These are phyloP conservation scores for Circaetus cinerascens DNA, from an alignment of 2,113 vertebrate species.

Conservation along the genomic window DNA sequence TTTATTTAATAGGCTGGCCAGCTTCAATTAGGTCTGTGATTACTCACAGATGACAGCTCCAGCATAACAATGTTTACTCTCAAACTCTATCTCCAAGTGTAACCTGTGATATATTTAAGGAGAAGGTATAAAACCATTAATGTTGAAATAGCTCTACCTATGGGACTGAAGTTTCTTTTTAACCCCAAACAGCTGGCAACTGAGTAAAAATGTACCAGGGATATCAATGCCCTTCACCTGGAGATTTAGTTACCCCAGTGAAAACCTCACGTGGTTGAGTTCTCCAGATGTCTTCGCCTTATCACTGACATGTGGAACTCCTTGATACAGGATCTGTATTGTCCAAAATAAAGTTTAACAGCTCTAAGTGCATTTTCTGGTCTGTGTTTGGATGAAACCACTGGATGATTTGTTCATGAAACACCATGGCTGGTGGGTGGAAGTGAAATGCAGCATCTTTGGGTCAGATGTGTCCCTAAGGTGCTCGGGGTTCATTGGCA, in stretches of 20 bases:
- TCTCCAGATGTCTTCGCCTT: not conserved
- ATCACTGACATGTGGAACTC: not conserved
- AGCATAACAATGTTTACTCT: slow-evolving; percentile 50
- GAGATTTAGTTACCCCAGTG: not conserved
- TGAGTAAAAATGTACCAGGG: not conserved
- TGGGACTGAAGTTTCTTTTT: not conserved
- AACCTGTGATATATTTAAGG: slow-evolving; percentile 29
- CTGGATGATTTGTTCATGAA: not conserved
- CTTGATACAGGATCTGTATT: not conserved
- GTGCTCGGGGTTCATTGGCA: not conserved
- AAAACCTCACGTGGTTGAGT: not conserved
- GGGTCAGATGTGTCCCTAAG: not conserved
- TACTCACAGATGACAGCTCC: slow-evolving; percentile 60
- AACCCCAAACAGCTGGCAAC: not conserved
- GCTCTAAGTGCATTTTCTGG: not conserved
- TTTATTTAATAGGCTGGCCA: slow-evolving; percentile 65
- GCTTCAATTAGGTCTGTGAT: slow-evolving; percentile 60
- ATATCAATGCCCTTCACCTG: not conserved
- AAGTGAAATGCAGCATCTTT: not conserved
- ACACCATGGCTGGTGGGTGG: not conserved
- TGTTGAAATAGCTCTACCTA: not conserved
- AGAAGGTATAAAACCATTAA: slow-evolving; percentile 18
- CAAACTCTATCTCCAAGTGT: slow-evolving; percentile 27
- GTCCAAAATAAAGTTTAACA: not conserved
- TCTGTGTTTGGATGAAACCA: not conserved